Evolutionary conservation across 35 echinoderm and acorn worm species (phyloP).

Genomic region (Lytechinus pictus): DNA sequence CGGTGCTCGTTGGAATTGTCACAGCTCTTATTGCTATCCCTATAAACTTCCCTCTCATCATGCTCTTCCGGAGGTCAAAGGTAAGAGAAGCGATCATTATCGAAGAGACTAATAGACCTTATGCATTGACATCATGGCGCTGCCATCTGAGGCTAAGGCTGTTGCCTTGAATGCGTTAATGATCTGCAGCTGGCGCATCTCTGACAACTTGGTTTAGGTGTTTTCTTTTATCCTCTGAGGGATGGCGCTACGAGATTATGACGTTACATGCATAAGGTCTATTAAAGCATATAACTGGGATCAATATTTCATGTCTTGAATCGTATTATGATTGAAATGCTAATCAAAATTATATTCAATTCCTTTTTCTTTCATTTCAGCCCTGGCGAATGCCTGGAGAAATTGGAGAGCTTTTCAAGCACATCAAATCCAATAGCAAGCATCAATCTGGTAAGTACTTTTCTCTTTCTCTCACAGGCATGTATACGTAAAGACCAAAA

Average conservation of each 20-base stretch:
- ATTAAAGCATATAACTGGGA: too few species aligned
- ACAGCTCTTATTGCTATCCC: conserved; percentile 90
- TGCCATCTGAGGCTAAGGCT: too few species aligned
- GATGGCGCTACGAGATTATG: too few species aligned
- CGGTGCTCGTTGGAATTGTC: conserved; percentile 81
- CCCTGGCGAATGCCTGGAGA: conserved; percentile 65
- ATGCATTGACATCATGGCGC: too few species aligned
- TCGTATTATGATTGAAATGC: background rate
- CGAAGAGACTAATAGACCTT: too few species aligned
- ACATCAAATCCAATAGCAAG: conserved; percentile 32
- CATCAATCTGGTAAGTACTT: background rate
- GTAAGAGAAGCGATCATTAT: conserved; percentile 15
- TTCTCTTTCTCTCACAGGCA: too few species aligned
- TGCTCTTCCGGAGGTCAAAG: conserved; percentile 90
- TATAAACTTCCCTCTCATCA: conserved; percentile 90
- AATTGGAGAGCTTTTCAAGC: conserved; percentile 66
- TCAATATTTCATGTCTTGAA: background rate
- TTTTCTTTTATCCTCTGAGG: too few species aligned
- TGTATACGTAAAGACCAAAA: too few species aligned
- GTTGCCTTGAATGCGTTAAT: too few species aligned
- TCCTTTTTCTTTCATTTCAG: conserved; percentile 12
- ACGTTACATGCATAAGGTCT: too few species aligned
- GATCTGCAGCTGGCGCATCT: too few species aligned
- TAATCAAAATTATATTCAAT: background rate
- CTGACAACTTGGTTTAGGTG: too few species aligned